These are phyloP conservation scores for Trachelus stipa DNA, from an alignment of 2,888 invertebrate species.

Conservation along the genomic window DNA sequence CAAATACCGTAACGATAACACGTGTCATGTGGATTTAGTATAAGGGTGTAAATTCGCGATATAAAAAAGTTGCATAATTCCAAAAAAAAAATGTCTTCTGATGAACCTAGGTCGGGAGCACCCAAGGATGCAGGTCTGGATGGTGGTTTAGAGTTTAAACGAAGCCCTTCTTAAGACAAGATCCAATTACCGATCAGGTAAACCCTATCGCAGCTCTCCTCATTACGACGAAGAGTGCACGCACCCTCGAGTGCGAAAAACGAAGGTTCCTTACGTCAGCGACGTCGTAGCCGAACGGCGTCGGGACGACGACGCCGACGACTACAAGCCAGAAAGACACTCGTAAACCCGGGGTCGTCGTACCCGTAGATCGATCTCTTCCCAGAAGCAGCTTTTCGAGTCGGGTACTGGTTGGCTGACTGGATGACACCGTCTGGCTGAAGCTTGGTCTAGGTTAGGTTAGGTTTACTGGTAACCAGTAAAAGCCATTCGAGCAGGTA, in stretches of 20 bases:
- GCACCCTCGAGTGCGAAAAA: not conserved
- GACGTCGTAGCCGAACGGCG: conserved; percentile 5
- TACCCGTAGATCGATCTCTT: conserved; percentile 54
- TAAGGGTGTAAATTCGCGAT: too few species aligned
- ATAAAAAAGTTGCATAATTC: too few species aligned
- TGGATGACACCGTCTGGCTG: too few species aligned
- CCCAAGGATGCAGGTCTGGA: too few species aligned
- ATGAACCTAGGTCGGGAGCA: too few species aligned
- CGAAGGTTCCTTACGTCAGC: not conserved
- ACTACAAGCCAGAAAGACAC: conserved; percentile 30
- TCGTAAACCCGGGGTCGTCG: conserved; percentile 52
- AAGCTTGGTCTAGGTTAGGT: too few species aligned
- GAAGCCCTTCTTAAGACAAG: conserved; percentile 60
- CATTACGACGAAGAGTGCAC: conserved; percentile 14
- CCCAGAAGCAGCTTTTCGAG: conserved; percentile 37
- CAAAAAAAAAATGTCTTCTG: too few species aligned
- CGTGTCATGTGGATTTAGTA: too few species aligned
- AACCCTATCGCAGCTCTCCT: conserved; percentile 33
- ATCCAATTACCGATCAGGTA: conserved; percentile 53
- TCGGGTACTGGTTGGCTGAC: too few species aligned
- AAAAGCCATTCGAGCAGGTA: too few species aligned
- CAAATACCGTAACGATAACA: too few species aligned
- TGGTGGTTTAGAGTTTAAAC: conserved; percentile 51
- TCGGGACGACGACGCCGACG: conserved; percentile 1
- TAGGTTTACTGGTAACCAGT: too few species aligned